phyloP scores from a whole-genome alignment of 2,888 invertebrate species.

The Atethmia centrago region DNA sequence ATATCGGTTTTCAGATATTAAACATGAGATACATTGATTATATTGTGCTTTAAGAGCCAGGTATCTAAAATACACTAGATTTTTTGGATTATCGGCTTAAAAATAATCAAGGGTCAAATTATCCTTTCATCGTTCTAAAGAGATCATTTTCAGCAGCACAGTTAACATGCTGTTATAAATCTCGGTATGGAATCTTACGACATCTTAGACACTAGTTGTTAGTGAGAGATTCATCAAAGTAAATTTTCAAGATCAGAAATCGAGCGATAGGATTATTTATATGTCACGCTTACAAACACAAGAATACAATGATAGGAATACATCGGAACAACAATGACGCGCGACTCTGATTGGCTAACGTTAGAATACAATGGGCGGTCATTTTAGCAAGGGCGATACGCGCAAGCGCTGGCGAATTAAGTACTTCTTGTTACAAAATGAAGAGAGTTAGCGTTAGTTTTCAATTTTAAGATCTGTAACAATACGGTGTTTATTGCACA shows the following conservation, averaged over 20 bases:
- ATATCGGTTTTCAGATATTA: neutral
- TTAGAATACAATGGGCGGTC: slow-evolving; percentile 32
- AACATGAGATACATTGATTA: neutral
- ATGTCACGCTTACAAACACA: slow-evolving; percentile 14
- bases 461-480: neutral
- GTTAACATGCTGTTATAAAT: neutral
- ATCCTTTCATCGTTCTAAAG: neutral
- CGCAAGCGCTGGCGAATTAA: slow-evolving; percentile 6
- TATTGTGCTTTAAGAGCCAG: neutral
- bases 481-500: neutral
- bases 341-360: slow-evolving; percentile 27
- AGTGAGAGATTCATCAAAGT: neutral
- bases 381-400: slow-evolving; percentile 42
- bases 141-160: neutral
- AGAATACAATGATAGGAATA: slow-evolving; percentile 30
- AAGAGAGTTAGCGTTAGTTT: neutral
- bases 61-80: neutral
- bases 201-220: neutral
- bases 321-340: slow-evolving; percentile 11
- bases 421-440: slow-evolving; percentile 3
- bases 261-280: slow-evolving; percentile 2
- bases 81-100: neutral
- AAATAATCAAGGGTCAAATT: neutral
- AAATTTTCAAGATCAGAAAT: slow-evolving; percentile 3
- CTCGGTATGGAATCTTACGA: neutral